Percentiles rank a stretch among this genome's conserved stretches.
Evolutionary conservation across 2,888 invertebrate genomes (phyloP).

Genomic region (Penaeus monodon): DNA sequence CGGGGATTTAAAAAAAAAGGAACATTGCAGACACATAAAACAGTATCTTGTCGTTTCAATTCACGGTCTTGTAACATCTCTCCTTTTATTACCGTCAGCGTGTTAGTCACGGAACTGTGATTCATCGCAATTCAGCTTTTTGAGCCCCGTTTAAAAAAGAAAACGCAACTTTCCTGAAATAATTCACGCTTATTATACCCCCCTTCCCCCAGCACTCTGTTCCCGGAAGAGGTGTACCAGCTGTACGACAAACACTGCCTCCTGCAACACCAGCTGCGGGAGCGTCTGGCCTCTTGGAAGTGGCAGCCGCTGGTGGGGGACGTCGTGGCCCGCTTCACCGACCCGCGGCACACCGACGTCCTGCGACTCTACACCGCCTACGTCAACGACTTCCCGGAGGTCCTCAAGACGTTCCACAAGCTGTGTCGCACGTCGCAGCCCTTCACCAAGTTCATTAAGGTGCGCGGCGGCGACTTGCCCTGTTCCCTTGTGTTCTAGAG

Average conservation of each 20-base stretch:
- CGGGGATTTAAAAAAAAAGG: too few relatives aligned
- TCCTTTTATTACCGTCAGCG: too few relatives aligned
- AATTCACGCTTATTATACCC: background rate
- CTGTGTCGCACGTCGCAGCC: slow-evolving; percentile 69
- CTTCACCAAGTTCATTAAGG: slow-evolving; percentile 70
- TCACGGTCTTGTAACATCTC: too few relatives aligned
- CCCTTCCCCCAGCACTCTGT: slow-evolving; percentile 68
- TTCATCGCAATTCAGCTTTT: too few relatives aligned
- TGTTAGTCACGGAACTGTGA: too few relatives aligned
- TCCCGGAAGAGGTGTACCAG: slow-evolving; percentile 70
- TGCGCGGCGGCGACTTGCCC: slow-evolving; percentile 55
- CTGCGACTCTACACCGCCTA: slow-evolving; percentile 71
- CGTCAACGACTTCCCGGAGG: slow-evolving; percentile 71
- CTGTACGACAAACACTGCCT: slow-evolving; percentile 71
- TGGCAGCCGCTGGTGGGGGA: slow-evolving; percentile 70
- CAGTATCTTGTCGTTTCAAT: too few relatives aligned
- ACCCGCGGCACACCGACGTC: slow-evolving; percentile 68
- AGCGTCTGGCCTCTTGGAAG: slow-evolving; percentile 69
- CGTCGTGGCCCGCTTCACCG: slow-evolving; percentile 67
- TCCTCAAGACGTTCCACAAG: slow-evolving; percentile 70
- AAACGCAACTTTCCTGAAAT: background rate
- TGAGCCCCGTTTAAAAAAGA: background rate
- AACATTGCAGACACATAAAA: too few relatives aligned
- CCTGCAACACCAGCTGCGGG: slow-evolving; percentile 70
- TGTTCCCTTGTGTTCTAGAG: background rate